phyloP scores from a whole-genome alignment of 1,140 invertebrate genomes.

The Tenebrio molitor region DNA sequence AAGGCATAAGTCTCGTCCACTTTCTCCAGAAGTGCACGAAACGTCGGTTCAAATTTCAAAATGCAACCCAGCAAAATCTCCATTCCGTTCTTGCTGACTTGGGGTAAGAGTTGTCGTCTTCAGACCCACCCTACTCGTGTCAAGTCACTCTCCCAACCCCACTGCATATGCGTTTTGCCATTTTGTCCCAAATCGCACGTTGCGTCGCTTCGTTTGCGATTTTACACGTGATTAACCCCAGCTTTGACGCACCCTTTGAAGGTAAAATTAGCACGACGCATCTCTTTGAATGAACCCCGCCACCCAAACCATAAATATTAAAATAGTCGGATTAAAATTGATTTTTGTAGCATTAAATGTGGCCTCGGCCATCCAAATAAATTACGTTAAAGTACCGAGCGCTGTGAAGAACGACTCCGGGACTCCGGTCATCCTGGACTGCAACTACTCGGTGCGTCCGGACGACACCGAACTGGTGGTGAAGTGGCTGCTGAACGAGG shows the following conservation, averaged over 20 bases:
- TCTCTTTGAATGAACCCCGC: constrained; percentile 5
- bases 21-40: not conserved
- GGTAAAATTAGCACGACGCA: constrained; percentile 38
- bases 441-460: constrained; percentile 72
- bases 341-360: constrained; percentile 26
- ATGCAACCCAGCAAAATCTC: not conserved
- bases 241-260: constrained; percentile 45
- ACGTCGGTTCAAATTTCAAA: constrained; percentile 3
- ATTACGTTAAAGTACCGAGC: constrained; percentile 71
- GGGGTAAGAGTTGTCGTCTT: not conserved
- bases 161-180: no score
- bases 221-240: constrained; percentile 32
- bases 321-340: not conserved
- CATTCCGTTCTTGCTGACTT: not conserved
- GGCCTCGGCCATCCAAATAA: constrained; percentile 68
- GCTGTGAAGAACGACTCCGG: constrained; percentile 72
- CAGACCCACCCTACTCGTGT: not conserved
- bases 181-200: no score
- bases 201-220: constrained; percentile 14
- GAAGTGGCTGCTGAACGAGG: constrained; percentile 78
- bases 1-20: not conserved
- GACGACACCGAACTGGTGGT: constrained; percentile 73
- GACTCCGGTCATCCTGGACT: constrained; percentile 74
- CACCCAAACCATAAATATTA: constrained; percentile 13
- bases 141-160: not conserved